These are phyloP conservation scores for Epinephelus awoara DNA, from an alignment of 2,797 vertebrate species.

Conservation along the genomic window DNA sequence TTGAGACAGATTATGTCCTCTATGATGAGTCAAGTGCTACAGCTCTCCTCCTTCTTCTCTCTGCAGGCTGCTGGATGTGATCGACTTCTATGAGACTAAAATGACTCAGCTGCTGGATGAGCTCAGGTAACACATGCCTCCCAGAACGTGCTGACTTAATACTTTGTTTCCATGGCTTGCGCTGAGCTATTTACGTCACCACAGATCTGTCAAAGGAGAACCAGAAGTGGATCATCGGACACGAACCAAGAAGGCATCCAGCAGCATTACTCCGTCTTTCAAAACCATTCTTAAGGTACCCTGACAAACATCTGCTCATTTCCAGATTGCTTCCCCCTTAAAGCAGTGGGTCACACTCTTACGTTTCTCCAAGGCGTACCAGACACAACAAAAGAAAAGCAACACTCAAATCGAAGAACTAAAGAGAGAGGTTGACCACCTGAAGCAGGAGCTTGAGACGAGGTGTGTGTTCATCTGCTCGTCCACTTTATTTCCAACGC, in stretches of 20 bases:
- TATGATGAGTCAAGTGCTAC: background rate
- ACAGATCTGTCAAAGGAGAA: slow-evolving; percentile 80
- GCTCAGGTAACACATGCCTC: slow-evolving; percentile 78
- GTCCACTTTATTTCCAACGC: too few relatives aligned
- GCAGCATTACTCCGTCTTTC: slow-evolving; percentile 81
- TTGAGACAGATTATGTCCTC: too few relatives aligned
- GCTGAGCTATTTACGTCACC: background rate
- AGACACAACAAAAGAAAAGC: slow-evolving; percentile 87
- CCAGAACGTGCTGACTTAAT: too few relatives aligned
- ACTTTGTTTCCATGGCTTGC: too few relatives aligned
- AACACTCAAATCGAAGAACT: slow-evolving; percentile 84
- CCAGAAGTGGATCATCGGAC: slow-evolving; percentile 22
- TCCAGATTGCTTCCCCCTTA: background rate
- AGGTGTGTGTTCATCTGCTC: slow-evolving; percentile 76
- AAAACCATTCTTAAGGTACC: slow-evolving; percentile 88
- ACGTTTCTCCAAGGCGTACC: slow-evolving; percentile 81
- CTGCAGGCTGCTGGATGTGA: slow-evolving; percentile 88
- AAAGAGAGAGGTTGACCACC: slow-evolving; percentile 81
- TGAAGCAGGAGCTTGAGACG: slow-evolving; percentile 87
- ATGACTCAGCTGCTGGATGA: slow-evolving; percentile 83
- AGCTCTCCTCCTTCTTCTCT: slow-evolving; percentile 35
- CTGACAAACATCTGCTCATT: rapidly evolving
- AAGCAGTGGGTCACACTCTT: background rate
- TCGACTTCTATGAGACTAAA: slow-evolving; percentile 90
- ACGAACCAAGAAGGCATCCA: slow-evolving; percentile 57